phyloP scores from a whole-genome alignment of 1,140 invertebrate species.

The Zaprionus inermis region DNA sequence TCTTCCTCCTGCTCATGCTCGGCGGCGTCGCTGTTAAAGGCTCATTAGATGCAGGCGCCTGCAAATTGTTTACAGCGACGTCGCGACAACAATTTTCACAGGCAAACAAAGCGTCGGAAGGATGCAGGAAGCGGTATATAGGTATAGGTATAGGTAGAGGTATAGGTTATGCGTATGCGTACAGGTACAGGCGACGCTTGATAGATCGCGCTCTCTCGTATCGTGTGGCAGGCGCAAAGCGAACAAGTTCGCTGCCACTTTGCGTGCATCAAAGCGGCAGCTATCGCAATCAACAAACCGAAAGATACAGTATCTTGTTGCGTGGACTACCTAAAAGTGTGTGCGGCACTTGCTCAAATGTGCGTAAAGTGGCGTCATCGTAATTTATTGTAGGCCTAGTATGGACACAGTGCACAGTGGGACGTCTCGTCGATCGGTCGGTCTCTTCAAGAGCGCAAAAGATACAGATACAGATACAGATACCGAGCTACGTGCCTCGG shows the following conservation, averaged over 20 bases:
- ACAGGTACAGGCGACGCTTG: constrained; percentile 37
- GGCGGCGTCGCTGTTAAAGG: constrained; percentile 67
- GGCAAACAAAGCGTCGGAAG: constrained; percentile 75
- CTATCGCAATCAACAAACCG: constrained; percentile 64
- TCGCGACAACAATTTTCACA: constrained; percentile 81
- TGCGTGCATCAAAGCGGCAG: constrained; percentile 73
- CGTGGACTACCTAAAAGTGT: constrained; percentile 75
- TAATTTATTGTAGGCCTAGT: constrained; percentile 78
- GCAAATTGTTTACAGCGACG: constrained; percentile 81
- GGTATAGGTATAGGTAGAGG: neutral
- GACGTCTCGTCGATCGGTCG: constrained; percentile 61
- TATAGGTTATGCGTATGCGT: neutral
- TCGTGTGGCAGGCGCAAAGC: constrained; percentile 61
- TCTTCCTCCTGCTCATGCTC: constrained; percentile 11
- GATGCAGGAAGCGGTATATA: constrained; percentile 68
- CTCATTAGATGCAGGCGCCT: constrained; percentile 82
- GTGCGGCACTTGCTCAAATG: constrained; percentile 81
- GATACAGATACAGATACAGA: constrained; percentile 6
- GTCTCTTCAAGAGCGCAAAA: constrained; percentile 37
- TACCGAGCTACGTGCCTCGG: neutral
- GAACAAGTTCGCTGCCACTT: constrained; percentile 75
- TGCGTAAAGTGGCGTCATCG: constrained; percentile 82
- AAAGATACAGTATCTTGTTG: constrained; percentile 64
- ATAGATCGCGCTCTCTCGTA: neutral
- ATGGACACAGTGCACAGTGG: constrained; percentile 66